phyloP scores from a whole-genome alignment of 2,113 vertebrate species.

The Haliaeetus leucogaster region DNA sequence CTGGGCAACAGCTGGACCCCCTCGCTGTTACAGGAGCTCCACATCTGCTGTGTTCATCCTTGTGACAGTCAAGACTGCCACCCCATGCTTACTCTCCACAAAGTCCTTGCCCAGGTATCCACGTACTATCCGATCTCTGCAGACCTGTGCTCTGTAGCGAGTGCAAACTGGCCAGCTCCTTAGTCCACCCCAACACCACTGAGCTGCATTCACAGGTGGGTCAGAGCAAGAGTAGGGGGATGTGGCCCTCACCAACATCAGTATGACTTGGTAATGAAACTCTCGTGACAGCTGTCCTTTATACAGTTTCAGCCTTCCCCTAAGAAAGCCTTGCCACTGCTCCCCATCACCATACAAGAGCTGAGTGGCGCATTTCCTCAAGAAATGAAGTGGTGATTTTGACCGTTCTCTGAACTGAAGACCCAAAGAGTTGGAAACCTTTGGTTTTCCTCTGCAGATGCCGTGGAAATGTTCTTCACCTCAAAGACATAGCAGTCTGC shows the following conservation, averaged over 20 bases:
- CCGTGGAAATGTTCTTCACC: background rate
- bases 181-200: background rate
- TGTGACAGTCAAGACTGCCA: rapidly evolving
- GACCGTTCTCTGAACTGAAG: background rate
- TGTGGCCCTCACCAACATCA: background rate
- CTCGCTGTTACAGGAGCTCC: background rate
- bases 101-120: background rate
- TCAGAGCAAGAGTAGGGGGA: background rate
- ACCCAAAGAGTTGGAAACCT: background rate
- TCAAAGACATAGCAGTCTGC: background rate
- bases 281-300: background rate
- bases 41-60: background rate
- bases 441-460: background rate
- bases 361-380: background rate
- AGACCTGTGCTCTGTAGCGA: rapidly evolving
- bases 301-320: background rate
- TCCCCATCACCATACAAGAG: background rate
- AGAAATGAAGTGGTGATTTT: background rate
- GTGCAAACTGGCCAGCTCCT: background rate
- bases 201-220: background rate
- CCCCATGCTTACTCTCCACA: background rate
- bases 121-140: background rate
- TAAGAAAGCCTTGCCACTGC: background rate
- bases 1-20: background rate
- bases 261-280: background rate